Conservation (phyloP, 2,113 vertebrate genomes). For the Brachypodius melanocephalos region DNA sequence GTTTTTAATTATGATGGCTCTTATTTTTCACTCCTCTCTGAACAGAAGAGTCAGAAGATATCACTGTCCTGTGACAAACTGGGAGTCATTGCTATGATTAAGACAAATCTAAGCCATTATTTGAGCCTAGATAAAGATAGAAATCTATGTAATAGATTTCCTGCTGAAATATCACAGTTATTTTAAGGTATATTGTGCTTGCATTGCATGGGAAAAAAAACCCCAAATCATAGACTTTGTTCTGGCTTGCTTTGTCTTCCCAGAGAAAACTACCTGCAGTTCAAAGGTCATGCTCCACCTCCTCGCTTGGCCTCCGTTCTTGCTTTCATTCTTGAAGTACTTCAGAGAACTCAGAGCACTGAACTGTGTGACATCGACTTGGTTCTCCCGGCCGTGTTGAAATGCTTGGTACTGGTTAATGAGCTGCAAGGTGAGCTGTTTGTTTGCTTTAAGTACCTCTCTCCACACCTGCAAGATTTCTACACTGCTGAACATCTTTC, state of each 20-base stretch:
- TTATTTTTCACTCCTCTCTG: neutral
- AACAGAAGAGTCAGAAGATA: neutral
- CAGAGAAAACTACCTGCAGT: conserved; percentile 88
- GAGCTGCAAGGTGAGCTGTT: conserved; percentile 85
- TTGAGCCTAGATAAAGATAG: neutral
- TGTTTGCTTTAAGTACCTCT: neutral
- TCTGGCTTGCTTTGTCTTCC: conserved; percentile 48
- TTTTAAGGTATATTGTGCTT: neutral
- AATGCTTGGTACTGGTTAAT: conserved; percentile 85
- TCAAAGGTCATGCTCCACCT: conserved; percentile 83
- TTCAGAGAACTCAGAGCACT: conserved; percentile 74
- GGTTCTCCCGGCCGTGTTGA: conserved; percentile 80
- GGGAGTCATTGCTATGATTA: neutral
- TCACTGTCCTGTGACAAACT: neutral
- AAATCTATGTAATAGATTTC: neutral
- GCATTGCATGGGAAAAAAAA: neutral
- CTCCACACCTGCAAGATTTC: neutral
- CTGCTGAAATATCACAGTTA: neutral
- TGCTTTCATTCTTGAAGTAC: conserved; percentile 82
- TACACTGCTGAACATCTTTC: neutral
- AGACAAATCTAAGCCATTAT: conserved; percentile 25
- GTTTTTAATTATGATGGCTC: neutral
- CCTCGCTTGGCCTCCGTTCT: conserved; percentile 81
- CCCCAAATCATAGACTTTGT: neutral
- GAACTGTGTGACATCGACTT: conserved; percentile 76